Conservation (phyloP, 2,797 vertebrate species). For the Cirrhinus molitorella region DNA sequence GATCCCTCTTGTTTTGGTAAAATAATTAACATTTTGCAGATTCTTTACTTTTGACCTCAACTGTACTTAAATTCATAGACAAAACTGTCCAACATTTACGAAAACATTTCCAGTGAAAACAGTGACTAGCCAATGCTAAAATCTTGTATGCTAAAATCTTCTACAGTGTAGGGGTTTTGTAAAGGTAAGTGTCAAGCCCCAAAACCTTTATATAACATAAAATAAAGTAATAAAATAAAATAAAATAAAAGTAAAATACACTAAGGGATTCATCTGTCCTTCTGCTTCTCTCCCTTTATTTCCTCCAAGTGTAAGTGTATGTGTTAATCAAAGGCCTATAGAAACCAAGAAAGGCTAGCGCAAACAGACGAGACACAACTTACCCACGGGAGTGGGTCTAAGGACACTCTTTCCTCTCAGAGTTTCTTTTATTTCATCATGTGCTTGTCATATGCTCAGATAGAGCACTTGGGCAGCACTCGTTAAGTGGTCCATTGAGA, state of each 20-base stretch:
- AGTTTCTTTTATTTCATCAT: conserved; percentile 55
- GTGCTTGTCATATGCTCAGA: conserved; percentile 49
- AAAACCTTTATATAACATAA: conserved; percentile 58
- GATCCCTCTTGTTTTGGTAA: no score
- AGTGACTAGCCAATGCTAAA: neutral
- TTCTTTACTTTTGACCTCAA: no score
- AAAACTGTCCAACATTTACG: neutral
- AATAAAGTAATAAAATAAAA: conserved; percentile 27
- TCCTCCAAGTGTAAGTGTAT: conserved; percentile 22
- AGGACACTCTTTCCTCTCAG: conserved; percentile 38
- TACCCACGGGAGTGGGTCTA: conserved; percentile 14
- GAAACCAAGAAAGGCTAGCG: conserved; percentile 26
- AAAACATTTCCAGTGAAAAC: neutral
- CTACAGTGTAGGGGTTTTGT: conserved; percentile 39
- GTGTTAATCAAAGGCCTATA: conserved; percentile 38
- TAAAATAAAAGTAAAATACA: no score
- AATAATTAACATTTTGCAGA: no score
- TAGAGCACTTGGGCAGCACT: conserved; percentile 53
- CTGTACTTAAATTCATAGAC: neutral
- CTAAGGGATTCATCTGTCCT: conserved; percentile 27
- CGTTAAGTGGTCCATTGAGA: conserved; percentile 59
- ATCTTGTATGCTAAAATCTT: neutral
- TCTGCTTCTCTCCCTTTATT: neutral
- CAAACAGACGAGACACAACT: conserved; percentile 35
- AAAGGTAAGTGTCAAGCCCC: conserved; percentile 35